A percentile compares a stretch with the other conserved stretches of the same genome.
Evolutionary conservation across 2,113 vertebrate genomes (phyloP).

Genomic region (Myxocyprinus asiaticus): DNA sequence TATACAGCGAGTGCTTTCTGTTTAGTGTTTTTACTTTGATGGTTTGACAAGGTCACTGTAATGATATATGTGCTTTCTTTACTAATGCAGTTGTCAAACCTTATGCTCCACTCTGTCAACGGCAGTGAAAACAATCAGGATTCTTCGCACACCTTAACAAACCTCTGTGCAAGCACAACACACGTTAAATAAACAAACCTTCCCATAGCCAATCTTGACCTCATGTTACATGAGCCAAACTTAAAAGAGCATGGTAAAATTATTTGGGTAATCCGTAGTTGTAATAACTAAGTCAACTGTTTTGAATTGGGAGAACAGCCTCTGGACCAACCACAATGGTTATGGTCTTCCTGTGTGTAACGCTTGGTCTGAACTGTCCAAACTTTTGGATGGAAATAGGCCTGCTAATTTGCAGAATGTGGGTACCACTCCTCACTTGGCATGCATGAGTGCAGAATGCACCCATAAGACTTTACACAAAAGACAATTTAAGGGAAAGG

Average conservation of each 20-base stretch:
- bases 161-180: constrained; percentile 4
- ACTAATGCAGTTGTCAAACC: constrained; percentile 39
- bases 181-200: constrained; percentile 53
- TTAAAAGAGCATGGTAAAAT: constrained; percentile 64
- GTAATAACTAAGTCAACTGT: constrained; percentile 65
- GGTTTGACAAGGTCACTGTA: constrained; percentile 43
- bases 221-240: constrained; percentile 40
- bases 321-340: constrained; percentile 52
- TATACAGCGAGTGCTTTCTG: not conserved
- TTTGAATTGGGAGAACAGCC: constrained; percentile 74
- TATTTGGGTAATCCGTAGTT: constrained; percentile 73
- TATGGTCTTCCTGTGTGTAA: constrained; percentile 35
- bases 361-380: constrained; percentile 65
- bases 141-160: constrained; percentile 30
- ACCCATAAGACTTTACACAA: constrained; percentile 49
- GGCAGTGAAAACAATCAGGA: constrained; percentile 36
- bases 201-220: constrained; percentile 56
- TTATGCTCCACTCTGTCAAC: constrained; percentile 40
- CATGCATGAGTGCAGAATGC: constrained; percentile 69
- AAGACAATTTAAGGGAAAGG: constrained; percentile 35
- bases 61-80: constrained; percentile 50
- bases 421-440: constrained; percentile 57
- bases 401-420: constrained; percentile 75
- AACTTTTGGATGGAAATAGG: constrained; percentile 75
- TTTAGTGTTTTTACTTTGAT: constrained; percentile 36